Conservation (phyloP, 2,888 invertebrate genomes). For the Agrochola lychnidis region DNA sequence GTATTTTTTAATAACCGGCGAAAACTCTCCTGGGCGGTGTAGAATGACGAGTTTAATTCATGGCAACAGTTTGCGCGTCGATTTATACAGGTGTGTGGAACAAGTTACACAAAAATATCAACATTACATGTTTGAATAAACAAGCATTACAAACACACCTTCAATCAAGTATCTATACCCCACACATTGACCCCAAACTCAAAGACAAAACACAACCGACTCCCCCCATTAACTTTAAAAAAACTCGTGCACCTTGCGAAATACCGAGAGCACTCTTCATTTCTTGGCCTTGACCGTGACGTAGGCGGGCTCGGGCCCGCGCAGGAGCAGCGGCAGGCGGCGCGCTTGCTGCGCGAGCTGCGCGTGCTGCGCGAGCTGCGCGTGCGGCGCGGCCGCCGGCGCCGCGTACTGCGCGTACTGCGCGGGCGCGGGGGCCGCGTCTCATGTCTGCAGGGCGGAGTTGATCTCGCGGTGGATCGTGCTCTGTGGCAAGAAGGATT, state of each 20-base stretch:
- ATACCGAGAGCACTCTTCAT: constrained; percentile 87
- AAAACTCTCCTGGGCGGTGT: neutral
- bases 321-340: constrained; percentile 40
- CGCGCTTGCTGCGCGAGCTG: neutral
- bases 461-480: constrained; percentile 96
- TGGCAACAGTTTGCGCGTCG: neutral
- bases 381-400: neutral
- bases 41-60: neutral
- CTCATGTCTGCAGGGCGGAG: constrained; percentile 95
- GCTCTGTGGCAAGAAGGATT: constrained; percentile 75
- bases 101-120: neutral
- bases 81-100: neutral
- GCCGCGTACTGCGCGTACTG: constrained; percentile 71
- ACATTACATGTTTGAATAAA: neutral
- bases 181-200: constrained; percentile 29
- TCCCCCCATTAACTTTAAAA: constrained; percentile 60
- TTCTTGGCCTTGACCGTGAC: constrained; percentile 84
- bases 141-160: neutral
- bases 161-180: constrained; percentile 1
- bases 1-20: neutral
- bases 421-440: constrained; percentile 79
- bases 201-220: constrained; percentile 37
- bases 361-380: constrained; percentile 38
- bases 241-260: constrained; percentile 88
- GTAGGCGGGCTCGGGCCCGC: constrained; percentile 78